These are phyloP conservation scores for Pavo muticus DNA, from an alignment of 2,113 vertebrate genomes.

Conservation along the genomic window DNA sequence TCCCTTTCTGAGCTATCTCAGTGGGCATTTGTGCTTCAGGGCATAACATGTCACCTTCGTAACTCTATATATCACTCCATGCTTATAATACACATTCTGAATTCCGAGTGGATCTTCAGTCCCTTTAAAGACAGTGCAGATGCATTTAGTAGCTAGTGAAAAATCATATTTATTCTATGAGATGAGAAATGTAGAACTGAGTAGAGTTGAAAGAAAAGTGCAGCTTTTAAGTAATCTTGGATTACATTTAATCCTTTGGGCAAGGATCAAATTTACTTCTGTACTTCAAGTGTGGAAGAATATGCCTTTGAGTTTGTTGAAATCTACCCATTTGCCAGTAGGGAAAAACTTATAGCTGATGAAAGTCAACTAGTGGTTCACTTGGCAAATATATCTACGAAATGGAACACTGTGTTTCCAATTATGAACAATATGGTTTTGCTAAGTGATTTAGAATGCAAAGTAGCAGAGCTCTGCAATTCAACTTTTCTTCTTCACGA, in stretches of 20 bases:
- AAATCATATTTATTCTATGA: neutral
- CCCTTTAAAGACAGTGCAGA: neutral
- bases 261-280: neutral
- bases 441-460: neutral
- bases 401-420: neutral
- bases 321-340: neutral
- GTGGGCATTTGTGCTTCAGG: conserved; percentile 18
- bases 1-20: neutral
- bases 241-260: neutral
- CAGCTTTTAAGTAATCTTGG: neutral
- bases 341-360: neutral
- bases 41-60: conserved; percentile 49
- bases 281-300: neutral
- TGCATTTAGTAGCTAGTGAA: neutral
- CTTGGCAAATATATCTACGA: neutral
- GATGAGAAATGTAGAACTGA: neutral
- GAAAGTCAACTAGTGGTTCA: neutral
- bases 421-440: neutral
- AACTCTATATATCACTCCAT: neutral
- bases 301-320: neutral
- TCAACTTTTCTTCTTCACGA: neutral
- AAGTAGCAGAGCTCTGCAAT: neutral
- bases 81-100: neutral
- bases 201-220: neutral
- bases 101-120: neutral